Conservation (phyloP, 2,113 vertebrate genomes). For the Dipodomys stephensi region DNA sequence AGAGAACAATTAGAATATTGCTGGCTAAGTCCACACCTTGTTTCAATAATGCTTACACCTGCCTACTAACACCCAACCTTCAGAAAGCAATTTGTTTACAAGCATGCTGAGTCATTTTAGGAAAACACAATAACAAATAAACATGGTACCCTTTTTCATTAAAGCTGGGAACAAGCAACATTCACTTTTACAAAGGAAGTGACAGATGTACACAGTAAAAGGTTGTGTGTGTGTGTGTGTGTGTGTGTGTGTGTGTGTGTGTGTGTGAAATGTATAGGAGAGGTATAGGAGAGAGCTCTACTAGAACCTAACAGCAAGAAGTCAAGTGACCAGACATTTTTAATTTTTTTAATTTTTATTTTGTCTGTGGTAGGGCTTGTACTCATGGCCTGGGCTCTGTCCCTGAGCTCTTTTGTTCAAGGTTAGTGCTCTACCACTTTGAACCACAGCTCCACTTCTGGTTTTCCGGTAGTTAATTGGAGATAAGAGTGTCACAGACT, state of each 20-base stretch:
- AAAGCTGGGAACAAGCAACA: not conserved
- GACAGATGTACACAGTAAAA: slow-evolving; percentile 32
- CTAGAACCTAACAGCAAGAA: slow-evolving; percentile 67
- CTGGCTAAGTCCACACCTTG: slow-evolving; percentile 53
- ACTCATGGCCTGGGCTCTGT: too few relatives aligned
- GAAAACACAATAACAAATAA: not conserved
- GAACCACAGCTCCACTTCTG: too few relatives aligned
- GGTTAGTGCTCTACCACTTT: too few relatives aligned
- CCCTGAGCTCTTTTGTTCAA: too few relatives aligned
- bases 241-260: too few relatives aligned
- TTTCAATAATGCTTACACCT: not conserved
- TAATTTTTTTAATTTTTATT: too few relatives aligned
- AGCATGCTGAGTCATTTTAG: not conserved
- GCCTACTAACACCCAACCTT: slow-evolving; percentile 46
- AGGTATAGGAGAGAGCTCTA: slow-evolving; percentile 70
- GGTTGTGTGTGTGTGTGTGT: not conserved
- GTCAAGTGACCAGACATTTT: slow-evolving; percentile 56
- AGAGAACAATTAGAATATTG: slow-evolving; percentile 55
- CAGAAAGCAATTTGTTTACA: slow-evolving; percentile 53
- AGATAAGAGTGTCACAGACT: too few relatives aligned
- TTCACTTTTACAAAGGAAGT: slow-evolving; percentile 52
- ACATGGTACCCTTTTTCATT: not conserved
- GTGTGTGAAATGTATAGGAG: too few relatives aligned
- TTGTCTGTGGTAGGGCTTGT: too few relatives aligned
- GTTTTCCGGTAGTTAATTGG: too few relatives aligned